Percentiles rank a stretch among this genome's conserved stretches.
These are phyloP conservation scores for Sander vitreus DNA, from an alignment of 2,113 vertebrate species.

Conservation along the genomic window DNA sequence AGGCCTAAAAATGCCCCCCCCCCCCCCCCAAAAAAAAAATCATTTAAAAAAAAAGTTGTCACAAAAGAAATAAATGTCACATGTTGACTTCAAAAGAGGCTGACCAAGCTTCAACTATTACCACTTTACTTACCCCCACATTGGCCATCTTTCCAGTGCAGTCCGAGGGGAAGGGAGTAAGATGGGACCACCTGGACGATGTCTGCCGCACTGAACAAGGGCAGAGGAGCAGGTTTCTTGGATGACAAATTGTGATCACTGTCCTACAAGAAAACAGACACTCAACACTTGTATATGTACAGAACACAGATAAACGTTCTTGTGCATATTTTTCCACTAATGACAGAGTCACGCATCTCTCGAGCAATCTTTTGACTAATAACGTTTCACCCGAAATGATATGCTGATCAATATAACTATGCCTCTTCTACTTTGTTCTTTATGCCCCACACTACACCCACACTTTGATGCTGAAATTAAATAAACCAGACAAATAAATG, in stretches of 20 bases:
- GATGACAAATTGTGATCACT: slow-evolving; percentile 47
- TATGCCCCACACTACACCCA: not conserved
- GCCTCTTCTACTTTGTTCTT: not conserved
- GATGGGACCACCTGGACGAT: slow-evolving; percentile 80
- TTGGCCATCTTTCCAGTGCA: slow-evolving; percentile 59
- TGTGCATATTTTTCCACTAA: not conserved
- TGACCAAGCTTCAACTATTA: not conserved
- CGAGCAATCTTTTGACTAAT: not conserved
- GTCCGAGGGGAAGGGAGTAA: slow-evolving; percentile 36
- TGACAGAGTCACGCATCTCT: not conserved
- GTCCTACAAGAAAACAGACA: slow-evolving; percentile 61
- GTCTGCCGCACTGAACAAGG: slow-evolving; percentile 80
- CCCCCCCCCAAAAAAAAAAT: too few species aligned
- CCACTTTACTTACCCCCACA: slow-evolving; percentile 42
- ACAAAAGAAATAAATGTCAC: not conserved
- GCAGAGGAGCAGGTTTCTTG: slow-evolving; percentile 70
- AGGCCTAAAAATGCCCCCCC: too few species aligned
- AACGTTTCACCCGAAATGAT: not conserved
- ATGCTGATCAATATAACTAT: too few species aligned
- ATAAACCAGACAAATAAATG: not conserved
- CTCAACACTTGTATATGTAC: too few species aligned
- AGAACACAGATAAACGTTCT: not conserved
- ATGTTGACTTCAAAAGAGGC: not conserved
- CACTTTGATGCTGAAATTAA: not conserved
- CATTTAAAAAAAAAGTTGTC: too few species aligned